Evolutionary conservation across 2,888 invertebrate species (phyloP), one percentile per base, ranked within the genome.

Genomic region (Ophion ellenae): DNA sequence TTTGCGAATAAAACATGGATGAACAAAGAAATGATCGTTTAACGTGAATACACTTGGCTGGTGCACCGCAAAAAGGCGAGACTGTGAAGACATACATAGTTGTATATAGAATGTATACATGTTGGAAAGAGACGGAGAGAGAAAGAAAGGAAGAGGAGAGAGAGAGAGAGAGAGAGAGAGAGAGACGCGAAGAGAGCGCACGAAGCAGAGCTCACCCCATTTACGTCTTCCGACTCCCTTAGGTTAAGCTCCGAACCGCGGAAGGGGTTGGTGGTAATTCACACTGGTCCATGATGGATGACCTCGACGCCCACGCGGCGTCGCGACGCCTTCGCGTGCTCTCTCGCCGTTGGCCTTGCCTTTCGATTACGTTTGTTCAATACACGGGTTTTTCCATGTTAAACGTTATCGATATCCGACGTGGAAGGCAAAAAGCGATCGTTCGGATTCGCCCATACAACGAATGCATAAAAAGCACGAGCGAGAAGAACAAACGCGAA

Each of bases 281-380:
- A 92, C 92, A 90, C 90, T 90, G 85, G 89, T 90, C 89, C 91
- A 93, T 93, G 93, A 93, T 93, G 91, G 91, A 93, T 93, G 91
- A 91, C 86, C 90, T 90, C 91, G 92, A 92, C 91, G 92, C 91
- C 92, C 90, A 89, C 92, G 89, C 91, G 92, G 91, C 93, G 92
- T 92, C 92, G 90, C 91, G 91, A 91, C 92, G 93, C 91, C 93
- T 91, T 89, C 89, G 88, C 67, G 66, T 45, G 63, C 40, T 64
- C 88, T 89, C 87, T 88, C 86, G 84, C 86, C 89, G 32, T 57
- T 83, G 77, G 63, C 80, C 86, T 81, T 83, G 83, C 74, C 71
- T 86, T 73, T 80, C 70, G 71, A 57, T 69, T 74, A 66, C 76
- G 32, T 63, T 73, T 78, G 40, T 32, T 63, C 57, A 67, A 73